Conservation (phyloP, 2,797 vertebrate species). For the Manis javanica region DNA sequence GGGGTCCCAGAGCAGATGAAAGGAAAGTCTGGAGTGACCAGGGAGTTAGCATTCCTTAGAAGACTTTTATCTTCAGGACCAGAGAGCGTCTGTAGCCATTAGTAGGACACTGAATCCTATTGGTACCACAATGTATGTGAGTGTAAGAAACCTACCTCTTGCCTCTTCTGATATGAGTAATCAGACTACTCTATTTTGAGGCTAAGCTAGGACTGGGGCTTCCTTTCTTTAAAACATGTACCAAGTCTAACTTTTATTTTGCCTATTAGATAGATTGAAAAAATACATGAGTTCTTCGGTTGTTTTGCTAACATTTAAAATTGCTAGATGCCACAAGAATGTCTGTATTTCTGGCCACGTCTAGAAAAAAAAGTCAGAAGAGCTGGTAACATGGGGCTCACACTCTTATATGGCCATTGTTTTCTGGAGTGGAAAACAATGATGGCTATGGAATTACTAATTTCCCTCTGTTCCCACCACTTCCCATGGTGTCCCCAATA, state of each 20-base stretch:
- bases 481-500: neutral
- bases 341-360: constrained; percentile 10
- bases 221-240: neutral
- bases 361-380: constrained; percentile 37
- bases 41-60: constrained; percentile 19
- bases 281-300: neutral
- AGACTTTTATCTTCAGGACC: constrained; percentile 29
- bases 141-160: neutral
- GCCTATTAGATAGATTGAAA: neutral
- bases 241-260: constrained; percentile 42
- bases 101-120: neutral
- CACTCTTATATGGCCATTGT: neutral
- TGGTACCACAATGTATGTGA: neutral
- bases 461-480: neutral
- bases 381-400: neutral
- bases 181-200: neutral
- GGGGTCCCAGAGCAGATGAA: constrained; percentile 19
- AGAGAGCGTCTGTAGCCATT: neutral
- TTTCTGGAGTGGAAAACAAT: neutral
- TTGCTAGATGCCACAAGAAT: constrained; percentile 34
- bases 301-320: constrained; percentile 45
- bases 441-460: neutral
- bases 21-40: neutral
- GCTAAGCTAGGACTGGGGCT: neutral
- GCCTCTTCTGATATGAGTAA: neutral